Conservation (phyloP, 2,888 invertebrate species). For the Lithophane ornitopus region DNA sequence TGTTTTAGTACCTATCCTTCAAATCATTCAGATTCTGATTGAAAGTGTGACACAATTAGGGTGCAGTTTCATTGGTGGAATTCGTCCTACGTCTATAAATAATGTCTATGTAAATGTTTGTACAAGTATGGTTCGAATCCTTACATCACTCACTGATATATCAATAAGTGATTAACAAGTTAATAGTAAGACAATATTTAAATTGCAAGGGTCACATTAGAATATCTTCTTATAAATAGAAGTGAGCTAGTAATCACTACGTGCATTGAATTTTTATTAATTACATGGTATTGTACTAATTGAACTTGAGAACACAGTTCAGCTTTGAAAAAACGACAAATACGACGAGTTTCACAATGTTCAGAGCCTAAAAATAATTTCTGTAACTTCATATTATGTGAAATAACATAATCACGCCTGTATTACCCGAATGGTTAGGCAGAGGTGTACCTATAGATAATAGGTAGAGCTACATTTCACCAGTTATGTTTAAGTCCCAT, state of each 20-base stretch:
- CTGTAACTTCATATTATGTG: too few species aligned
- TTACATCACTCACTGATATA: slow-evolving; percentile 23
- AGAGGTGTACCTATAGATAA: too few species aligned
- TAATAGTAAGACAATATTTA: slow-evolving; percentile 33
- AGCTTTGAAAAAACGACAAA: background rate
- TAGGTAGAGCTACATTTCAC: background rate
- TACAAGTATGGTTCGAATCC: slow-evolving; percentile 17
- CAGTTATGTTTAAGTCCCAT: background rate
- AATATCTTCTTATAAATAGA: slow-evolving; percentile 44
- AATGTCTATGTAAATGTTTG: slow-evolving; percentile 14
- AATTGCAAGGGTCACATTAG: slow-evolving; percentile 35
- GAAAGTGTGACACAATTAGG: too few species aligned
- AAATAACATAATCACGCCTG: too few species aligned
- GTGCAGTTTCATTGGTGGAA: background rate
- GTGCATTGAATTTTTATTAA: slow-evolving; percentile 13
- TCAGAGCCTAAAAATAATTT: background rate
- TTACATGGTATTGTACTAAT: background rate
- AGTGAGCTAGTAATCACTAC: slow-evolving; percentile 36
- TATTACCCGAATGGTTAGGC: too few species aligned
- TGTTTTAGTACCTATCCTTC: too few species aligned
- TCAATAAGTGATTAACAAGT: slow-evolving; percentile 42
- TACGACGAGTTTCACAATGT: background rate
- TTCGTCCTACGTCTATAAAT: background rate
- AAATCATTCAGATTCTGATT: too few species aligned
- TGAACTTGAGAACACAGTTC: background rate